Conservation (phyloP, 2,888 invertebrate species). For the Phasia obesa region DNA sequence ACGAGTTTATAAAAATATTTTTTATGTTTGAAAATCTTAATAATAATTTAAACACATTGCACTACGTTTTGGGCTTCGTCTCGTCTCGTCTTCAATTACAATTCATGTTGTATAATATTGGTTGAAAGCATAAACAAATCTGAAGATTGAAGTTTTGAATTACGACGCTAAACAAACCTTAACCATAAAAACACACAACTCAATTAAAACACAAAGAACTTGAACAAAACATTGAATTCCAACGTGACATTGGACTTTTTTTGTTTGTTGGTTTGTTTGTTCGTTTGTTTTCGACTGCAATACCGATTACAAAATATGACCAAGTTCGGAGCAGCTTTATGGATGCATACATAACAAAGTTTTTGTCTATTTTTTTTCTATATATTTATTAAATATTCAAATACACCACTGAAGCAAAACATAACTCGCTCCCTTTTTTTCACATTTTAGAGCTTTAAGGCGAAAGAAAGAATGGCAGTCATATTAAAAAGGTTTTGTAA, state of each 20-base stretch:
- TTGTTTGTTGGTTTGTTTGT: not conserved
- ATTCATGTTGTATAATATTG: constrained; percentile 12
- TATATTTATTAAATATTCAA: too few relatives aligned
- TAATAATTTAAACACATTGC: constrained; percentile 14
- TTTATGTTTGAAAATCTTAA: constrained; percentile 39
- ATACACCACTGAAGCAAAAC: too few relatives aligned
- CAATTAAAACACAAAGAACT: constrained; percentile 1
- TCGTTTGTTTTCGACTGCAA: not conserved
- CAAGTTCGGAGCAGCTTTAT: too few relatives aligned
- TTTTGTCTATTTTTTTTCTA: too few relatives aligned
- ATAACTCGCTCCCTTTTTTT: too few relatives aligned
- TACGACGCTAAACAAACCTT: constrained; percentile 44
- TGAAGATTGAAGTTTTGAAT: constrained; percentile 19
- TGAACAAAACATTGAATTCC: not conserved
- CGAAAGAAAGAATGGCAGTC: too few relatives aligned
- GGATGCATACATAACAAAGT: too few relatives aligned
- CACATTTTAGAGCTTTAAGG: too few relatives aligned
- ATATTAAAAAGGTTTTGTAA: too few relatives aligned
- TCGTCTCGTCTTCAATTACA: constrained; percentile 23
- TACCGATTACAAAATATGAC: too few relatives aligned
- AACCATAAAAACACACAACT: constrained; percentile 36
- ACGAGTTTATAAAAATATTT: not conserved
- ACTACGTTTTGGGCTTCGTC: constrained; percentile 12
- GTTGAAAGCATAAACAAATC: constrained; percentile 8
- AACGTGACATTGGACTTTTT: not conserved